Conservation (phyloP, 92 coral and sea anemone species). For the Plumapathes pennacea region DNA sequence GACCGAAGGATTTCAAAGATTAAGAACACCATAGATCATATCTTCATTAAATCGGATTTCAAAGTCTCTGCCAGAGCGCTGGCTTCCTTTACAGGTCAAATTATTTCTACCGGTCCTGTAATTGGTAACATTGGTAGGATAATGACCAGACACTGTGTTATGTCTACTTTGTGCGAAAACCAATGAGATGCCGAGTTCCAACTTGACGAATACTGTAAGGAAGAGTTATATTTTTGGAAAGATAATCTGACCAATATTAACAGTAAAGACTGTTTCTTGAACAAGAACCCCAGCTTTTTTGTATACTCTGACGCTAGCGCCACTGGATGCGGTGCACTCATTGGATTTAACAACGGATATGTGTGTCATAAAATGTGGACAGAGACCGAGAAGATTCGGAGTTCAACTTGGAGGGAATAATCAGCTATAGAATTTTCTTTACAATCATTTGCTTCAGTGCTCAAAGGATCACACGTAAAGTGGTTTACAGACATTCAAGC, state of each 20-base stretch:
- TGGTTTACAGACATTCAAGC: constrained; percentile 24
- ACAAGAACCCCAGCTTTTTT: constrained; percentile 3
- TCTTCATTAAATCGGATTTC: constrained; percentile 6
- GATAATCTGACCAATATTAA: constrained; percentile 15
- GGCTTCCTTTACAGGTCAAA: constrained; percentile 38
- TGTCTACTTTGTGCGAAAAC: constrained; percentile 37
- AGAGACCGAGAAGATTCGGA: constrained; percentile 14
- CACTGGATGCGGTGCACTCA: constrained; percentile 17
- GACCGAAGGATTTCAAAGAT: constrained; percentile 25
- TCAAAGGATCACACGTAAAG: constrained; percentile 29
- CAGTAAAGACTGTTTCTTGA: background rate
- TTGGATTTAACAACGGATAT: constrained; percentile 17
- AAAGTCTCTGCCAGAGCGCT: constrained; percentile 15
- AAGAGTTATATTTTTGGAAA: constrained; percentile 42
- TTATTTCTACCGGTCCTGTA: constrained; percentile 38
- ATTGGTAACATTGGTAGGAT: constrained; percentile 39
- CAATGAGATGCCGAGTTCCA: constrained; percentile 21
- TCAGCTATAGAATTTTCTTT: constrained; percentile 25
- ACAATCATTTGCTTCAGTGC: constrained; percentile 33
- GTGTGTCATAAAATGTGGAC: constrained; percentile 43
- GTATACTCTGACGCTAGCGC: constrained; percentile 15
- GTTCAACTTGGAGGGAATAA: constrained; percentile 41
- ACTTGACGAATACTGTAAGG: constrained; percentile 34
- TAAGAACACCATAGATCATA: constrained; percentile 16
- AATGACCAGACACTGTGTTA: constrained; percentile 42